Percentiles rank a stretch among this genome's conserved stretches.
Conservation (phyloP, 2,888 invertebrate species). For the Anthophora plumipes region DNA sequence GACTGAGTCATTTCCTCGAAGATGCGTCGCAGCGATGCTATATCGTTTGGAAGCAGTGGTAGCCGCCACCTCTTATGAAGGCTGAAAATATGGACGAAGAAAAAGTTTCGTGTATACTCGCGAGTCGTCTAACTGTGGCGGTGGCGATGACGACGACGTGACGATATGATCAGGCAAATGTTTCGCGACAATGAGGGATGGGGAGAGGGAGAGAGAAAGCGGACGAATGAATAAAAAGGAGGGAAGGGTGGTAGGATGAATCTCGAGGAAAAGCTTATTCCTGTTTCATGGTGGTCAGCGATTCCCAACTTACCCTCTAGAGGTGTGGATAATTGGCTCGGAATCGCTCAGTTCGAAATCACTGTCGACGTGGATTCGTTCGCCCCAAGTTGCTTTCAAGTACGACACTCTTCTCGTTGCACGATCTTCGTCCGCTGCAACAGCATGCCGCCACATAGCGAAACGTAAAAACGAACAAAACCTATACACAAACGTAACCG, state of each 20-base stretch:
- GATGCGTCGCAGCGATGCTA: constrained; percentile 91
- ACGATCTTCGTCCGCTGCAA: constrained; percentile 91
- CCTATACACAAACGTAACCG: neutral
- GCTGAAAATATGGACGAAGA: constrained; percentile 84
- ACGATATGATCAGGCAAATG: constrained; percentile 13
- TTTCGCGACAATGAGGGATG: too few relatives aligned
- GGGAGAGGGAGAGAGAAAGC: too few relatives aligned
- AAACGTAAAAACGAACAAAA: neutral
- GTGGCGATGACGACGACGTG: too few relatives aligned
- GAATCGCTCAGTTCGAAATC: constrained; percentile 88
- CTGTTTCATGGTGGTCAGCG: neutral
- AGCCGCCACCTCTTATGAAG: constrained; percentile 94
- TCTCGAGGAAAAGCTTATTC: neutral
- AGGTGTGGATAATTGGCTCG: constrained; percentile 86
- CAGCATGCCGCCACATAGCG: neutral
- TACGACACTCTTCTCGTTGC: constrained; percentile 96
- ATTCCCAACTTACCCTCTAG: constrained; percentile 87
- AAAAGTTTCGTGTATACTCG: constrained; percentile 49
- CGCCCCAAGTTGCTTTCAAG: constrained; percentile 95
- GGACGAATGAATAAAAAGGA: too few relatives aligned
- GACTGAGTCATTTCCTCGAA: constrained; percentile 88
- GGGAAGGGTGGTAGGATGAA: neutral
- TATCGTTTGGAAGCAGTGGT: constrained; percentile 92
- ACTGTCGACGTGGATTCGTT: constrained; percentile 90
- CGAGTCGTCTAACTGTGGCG: constrained; percentile 19